A percentile compares a stretch with the other conserved stretches of the same genome.
phyloP scores from a whole-genome alignment of 2,113 vertebrate genomes.

The Eurystomus gularis region DNA sequence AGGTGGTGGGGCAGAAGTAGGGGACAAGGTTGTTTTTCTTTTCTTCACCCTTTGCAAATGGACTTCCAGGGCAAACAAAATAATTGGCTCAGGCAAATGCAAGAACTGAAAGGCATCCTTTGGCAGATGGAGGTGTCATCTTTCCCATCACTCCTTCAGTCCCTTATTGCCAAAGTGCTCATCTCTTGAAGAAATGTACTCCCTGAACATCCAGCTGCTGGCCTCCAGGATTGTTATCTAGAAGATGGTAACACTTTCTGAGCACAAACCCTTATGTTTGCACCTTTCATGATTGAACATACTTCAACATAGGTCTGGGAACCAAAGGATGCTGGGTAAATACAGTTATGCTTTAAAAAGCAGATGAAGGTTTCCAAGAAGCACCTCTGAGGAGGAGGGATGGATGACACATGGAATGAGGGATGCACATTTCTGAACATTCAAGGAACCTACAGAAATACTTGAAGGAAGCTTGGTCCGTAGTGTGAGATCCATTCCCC shows the following conservation, averaged over 20 bases:
- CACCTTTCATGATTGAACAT: neutral
- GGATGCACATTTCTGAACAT: neutral
- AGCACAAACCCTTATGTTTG: neutral
- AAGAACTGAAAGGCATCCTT: neutral
- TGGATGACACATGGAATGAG: rapidly evolving
- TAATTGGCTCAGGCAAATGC: neutral
- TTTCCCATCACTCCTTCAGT: rapidly evolving
- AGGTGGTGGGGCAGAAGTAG: neutral
- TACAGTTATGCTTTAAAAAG: neutral
- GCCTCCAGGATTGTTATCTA: neutral
- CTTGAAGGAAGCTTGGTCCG: neutral
- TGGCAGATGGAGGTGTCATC: neutral
- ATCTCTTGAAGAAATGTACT: neutral
- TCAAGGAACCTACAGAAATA: neutral
- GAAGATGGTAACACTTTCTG: neutral
- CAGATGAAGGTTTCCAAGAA: neutral
- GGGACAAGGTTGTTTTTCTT: neutral
- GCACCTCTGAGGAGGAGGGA: neutral
- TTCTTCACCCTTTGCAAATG: neutral
- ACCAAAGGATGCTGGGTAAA: neutral
- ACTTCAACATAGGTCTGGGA: neutral
- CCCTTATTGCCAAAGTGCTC: neutral
- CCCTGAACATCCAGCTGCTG: neutral
- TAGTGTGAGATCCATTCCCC: rapidly evolving
- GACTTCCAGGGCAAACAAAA: neutral